Conservation (phyloP, 2,113 vertebrate species). For the Cyphomyrus plagiostoma region DNA sequence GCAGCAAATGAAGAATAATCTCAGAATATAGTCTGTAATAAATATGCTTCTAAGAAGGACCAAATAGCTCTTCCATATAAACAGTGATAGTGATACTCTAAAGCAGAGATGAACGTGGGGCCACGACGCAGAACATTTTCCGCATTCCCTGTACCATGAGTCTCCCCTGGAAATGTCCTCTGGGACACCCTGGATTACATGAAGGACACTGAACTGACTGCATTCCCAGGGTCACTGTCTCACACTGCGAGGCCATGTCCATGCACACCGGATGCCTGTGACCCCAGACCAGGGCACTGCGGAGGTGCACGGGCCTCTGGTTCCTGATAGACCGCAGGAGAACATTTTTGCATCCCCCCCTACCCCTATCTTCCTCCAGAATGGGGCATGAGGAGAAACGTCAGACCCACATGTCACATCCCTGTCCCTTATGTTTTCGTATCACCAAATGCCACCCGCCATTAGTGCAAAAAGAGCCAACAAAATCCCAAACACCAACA, state of each 20-base stretch:
- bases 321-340: conserved; percentile 18
- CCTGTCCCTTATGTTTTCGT: background rate
- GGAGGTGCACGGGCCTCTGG: background rate
- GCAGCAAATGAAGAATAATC: conserved; percentile 34
- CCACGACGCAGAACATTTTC: background rate
- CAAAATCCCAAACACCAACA: background rate
- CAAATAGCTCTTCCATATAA: conserved; percentile 13
- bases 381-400: conserved; percentile 15
- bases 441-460: background rate
- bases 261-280: background rate
- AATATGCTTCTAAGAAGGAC: conserved; percentile 15
- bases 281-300: background rate
- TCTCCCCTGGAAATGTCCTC: background rate
- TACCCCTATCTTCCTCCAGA: background rate
- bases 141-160: background rate
- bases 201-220: background rate
- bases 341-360: conserved; percentile 15
- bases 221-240: background rate
- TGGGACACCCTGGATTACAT: background rate
- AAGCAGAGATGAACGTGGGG: conserved; percentile 1
- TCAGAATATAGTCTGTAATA: conserved; percentile 24
- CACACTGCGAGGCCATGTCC: background rate
- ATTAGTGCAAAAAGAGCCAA: conserved; percentile 13
- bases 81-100: conserved; percentile 13
- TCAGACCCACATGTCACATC: background rate